These are phyloP conservation scores for Strigops habroptila DNA, from an alignment of 2,113 vertebrate species.

Conservation along the genomic window DNA sequence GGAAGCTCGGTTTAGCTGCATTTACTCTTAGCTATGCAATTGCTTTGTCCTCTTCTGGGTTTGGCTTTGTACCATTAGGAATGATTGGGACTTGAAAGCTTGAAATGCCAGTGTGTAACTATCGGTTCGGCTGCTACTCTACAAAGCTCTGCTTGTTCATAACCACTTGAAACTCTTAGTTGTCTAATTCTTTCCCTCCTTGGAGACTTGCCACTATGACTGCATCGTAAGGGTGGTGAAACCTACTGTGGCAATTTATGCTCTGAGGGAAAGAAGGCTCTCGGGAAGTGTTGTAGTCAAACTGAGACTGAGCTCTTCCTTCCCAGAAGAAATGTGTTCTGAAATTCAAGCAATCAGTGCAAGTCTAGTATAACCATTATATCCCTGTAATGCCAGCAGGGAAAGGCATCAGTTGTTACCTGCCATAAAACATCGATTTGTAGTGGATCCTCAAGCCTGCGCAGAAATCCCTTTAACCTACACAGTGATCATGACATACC, in stretches of 20 bases:
- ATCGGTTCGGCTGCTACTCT: background rate
- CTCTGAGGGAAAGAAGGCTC: background rate
- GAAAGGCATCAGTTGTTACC: background rate
- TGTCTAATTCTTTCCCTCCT: constrained; percentile 12
- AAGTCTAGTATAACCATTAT: background rate
- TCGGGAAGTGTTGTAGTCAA: background rate
- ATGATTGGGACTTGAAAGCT: constrained; percentile 18
- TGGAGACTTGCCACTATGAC: background rate
- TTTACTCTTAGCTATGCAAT: background rate
- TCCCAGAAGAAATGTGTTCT: background rate
- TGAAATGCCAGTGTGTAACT: constrained; percentile 14
- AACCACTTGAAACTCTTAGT: constrained; percentile 24
- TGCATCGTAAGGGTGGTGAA: background rate
- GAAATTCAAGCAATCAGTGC: background rate
- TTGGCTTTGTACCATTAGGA: constrained; percentile 33
- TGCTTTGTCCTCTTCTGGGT: constrained; percentile 42
- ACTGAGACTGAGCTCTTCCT: background rate
- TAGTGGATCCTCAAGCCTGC: background rate
- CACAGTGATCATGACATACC: background rate
- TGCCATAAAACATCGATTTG: background rate
- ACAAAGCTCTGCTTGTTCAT: constrained; percentile 11
- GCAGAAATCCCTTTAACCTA: background rate
- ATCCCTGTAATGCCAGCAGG: background rate
- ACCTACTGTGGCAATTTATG: background rate
- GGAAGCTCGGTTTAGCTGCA: background rate